Evolutionary conservation across 2,888 invertebrate genomes (phyloP).

Genomic region (Diabrotica balteata): DNA sequence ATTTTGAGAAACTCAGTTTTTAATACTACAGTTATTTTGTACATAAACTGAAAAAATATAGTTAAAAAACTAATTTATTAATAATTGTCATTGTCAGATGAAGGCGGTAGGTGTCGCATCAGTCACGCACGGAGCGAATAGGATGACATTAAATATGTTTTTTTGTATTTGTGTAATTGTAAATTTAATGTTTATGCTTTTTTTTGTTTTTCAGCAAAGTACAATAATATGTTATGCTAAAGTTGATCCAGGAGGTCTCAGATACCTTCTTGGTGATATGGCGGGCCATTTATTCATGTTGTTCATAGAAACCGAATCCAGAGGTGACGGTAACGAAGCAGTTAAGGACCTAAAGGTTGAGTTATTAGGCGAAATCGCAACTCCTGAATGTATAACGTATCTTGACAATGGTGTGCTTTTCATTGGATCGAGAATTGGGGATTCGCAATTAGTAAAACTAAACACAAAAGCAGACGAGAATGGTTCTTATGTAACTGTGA

Average conservation of each 20-base stretch:
- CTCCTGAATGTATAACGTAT: slow-evolving; percentile 97
- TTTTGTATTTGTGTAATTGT: no score
- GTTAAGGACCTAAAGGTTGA: slow-evolving; percentile 95
- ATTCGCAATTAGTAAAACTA: slow-evolving; percentile 92
- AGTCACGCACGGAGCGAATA: no score
- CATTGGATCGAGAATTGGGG: slow-evolving; percentile 94
- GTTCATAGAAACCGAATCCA: slow-evolving; percentile 84
- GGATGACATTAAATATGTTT: no score
- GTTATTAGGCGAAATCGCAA: slow-evolving; percentile 87
- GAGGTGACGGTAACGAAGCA: slow-evolving; percentile 75
- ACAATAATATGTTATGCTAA: slow-evolving; percentile 94
- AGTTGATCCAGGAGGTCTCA: slow-evolving; percentile 88
- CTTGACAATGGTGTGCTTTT: slow-evolving; percentile 98
- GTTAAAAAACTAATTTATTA: no score
- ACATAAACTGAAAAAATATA: no score
- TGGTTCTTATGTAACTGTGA: slow-evolving; percentile 88
- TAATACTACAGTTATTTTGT: no score
- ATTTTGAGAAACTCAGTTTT: no score
- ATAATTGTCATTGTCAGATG: no score
- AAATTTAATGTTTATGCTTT: no score
- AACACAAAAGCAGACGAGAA: slow-evolving; percentile 84
- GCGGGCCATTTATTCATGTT: slow-evolving; percentile 96
- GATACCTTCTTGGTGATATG: slow-evolving; percentile 94
- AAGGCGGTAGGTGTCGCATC: no score
- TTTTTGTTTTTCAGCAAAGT: slow-evolving; percentile 70